A percentile compares a stretch with the other conserved stretches of the same genome.
These are phyloP conservation scores for Drosophila cognata DNA, from an alignment of 2,888 invertebrate species.

Conservation along the genomic window DNA sequence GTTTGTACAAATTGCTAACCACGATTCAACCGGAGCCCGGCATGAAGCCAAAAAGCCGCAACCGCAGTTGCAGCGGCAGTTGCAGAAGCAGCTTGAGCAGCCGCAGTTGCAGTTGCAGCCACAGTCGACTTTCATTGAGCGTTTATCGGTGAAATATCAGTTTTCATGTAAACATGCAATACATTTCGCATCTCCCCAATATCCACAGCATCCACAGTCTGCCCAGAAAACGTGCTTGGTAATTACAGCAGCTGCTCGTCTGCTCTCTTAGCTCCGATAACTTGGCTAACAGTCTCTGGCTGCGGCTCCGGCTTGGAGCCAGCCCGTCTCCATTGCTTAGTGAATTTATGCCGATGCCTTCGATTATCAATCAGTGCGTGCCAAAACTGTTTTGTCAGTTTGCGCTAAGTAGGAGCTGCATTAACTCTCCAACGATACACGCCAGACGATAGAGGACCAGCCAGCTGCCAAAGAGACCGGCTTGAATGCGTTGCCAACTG, in stretches of 20 bases:
- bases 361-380: slow-evolving; percentile 81
- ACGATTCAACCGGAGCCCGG: slow-evolving; percentile 58
- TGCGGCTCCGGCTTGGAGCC: background rate
- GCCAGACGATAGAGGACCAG: slow-evolving; percentile 10
- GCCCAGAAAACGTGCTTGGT: slow-evolving; percentile 54
- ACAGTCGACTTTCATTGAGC: slow-evolving; percentile 75
- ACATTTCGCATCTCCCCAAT: slow-evolving; percentile 71
- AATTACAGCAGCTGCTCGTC: slow-evolving; percentile 71
- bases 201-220: slow-evolving; percentile 9
- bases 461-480: slow-evolving; percentile 43
- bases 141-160: slow-evolving; percentile 78
- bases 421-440: slow-evolving; percentile 48
- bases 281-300: slow-evolving; percentile 15
- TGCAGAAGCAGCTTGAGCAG: slow-evolving; percentile 23
- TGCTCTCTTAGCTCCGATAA: slow-evolving; percentile 37
- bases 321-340: slow-evolving; percentile 9
- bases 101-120: slow-evolving; percentile 43
- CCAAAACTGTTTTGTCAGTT: slow-evolving; percentile 79
- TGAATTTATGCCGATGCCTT: slow-evolving; percentile 48
- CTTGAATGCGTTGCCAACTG: slow-evolving; percentile 33
- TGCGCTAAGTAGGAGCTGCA: slow-evolving; percentile 75
- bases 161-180: slow-evolving; percentile 82
- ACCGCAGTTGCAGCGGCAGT: slow-evolving; percentile 25
- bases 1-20: slow-evolving; percentile 79
- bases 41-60: slow-evolving; percentile 39